Evolutionary conservation across 2,888 invertebrate genomes (phyloP), one percentile per base, ranked within the genome.

Genomic region (Acleris literana): DNA sequence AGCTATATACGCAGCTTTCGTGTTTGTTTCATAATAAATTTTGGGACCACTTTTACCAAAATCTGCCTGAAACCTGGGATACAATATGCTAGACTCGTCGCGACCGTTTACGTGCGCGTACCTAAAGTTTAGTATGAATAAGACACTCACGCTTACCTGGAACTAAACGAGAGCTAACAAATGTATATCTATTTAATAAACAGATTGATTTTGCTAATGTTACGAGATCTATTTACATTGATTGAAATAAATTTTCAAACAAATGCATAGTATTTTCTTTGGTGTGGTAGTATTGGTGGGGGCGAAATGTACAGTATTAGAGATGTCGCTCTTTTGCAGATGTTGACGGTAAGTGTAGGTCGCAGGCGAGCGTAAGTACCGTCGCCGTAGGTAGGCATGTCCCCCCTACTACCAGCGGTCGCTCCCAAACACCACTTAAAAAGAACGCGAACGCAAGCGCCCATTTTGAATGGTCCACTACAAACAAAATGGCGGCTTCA

Each of bases 271-370:
- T 81, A 87, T 90, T 91, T 89, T 88, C 76, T 84, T 88, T 90
- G 79, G 85, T 57, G 78, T 83, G 82, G 78, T 81, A 79, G 82
- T 82, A 74, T 75, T 81, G 80, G 83, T 88, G 84, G 84, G 88
- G 90, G 89, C 86, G 89, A 85, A 22, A 85, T 86, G 87, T 84
- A 86, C 79, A 81, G 84, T 84, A 83, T 86, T 84, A 87, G 87
- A 80, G 81, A 81, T 82, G 83, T 82, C 87, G 85, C 87, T 92
- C 90, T 91, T 88, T 92, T 92, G 90, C 92, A 92, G 92, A 92
- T 92, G 91, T 90, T 92, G 87, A 92, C 92, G 92, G 92, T 92
- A 92, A 92, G 92, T 92, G 76, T 88, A 90, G 90, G 86, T 88
- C 84, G 81, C 76, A 52, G 63, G 29, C 71, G 64, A 13, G 13